These are phyloP conservation scores for Eupithecia subumbrata DNA, from an alignment of 2,888 invertebrate species.

Conservation along the genomic window DNA sequence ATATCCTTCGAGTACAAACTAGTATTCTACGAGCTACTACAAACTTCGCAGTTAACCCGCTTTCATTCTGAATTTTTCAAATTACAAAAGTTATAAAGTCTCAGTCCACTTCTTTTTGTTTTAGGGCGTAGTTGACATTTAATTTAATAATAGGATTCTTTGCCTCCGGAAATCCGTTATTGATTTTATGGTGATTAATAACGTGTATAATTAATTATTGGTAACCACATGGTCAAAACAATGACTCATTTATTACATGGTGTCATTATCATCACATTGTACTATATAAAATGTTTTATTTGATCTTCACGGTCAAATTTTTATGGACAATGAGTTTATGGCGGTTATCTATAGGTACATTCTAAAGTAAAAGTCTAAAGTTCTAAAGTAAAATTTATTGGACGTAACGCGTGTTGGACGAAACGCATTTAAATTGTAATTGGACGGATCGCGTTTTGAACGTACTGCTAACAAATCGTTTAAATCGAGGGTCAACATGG, in stretches of 20 bases:
- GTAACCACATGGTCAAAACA: slow-evolving; percentile 6
- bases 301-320: not conserved
- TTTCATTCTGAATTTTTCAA: no score
- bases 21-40: no score
- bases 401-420: no score
- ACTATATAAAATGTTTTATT: not conserved
- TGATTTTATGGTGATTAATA: slow-evolving; percentile 28
- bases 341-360: not conserved
- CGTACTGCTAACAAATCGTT: not conserved
- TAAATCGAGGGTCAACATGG: not conserved
- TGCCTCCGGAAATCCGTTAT: slow-evolving; percentile 36
- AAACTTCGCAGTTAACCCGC: no score
- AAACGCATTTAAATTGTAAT: no score
- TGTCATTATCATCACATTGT: not conserved
- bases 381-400: no score
- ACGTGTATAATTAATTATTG: slow-evolving; percentile 6
- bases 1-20: no score
- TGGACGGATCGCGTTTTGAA: no score
- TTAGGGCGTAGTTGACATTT: not conserved
- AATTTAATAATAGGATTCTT: not conserved
- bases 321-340: not conserved
- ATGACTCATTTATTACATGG: slow-evolving; percentile 1
- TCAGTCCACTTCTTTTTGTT: not conserved
- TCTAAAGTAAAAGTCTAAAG: no score
- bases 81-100: no score